A percentile compares a stretch with the other conserved stretches of the same genome.
These are phyloP conservation scores for Rhynchomys soricoides DNA, from an alignment of 2,113 vertebrate genomes.

Conservation along the genomic window DNA sequence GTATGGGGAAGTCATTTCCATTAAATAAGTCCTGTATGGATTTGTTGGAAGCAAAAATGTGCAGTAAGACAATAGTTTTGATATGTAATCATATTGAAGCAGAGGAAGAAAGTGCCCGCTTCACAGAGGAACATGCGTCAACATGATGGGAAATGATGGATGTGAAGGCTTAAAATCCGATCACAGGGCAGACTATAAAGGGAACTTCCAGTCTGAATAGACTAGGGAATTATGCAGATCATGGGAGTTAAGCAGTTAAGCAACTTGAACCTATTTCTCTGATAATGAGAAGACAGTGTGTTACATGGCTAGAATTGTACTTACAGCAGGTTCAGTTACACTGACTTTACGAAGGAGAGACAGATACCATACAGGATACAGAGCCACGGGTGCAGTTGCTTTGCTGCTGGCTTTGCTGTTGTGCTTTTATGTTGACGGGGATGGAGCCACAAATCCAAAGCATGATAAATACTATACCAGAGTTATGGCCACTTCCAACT, in stretches of 20 bases:
- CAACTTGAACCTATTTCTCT: not conserved
- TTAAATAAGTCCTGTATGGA: not conserved
- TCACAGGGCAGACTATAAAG: not conserved
- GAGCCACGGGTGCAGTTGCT: fast-evolving
- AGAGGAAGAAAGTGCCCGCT: not conserved
- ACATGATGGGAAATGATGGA: not conserved
- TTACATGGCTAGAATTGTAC: not conserved
- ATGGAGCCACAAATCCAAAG: not conserved
- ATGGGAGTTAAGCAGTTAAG: too few relatives aligned
- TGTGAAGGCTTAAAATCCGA: not conserved
- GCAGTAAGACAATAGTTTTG: not conserved
- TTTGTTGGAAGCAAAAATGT: not conserved
- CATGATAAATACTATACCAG: not conserved
- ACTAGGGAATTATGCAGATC: not conserved
- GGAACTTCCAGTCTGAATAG: not conserved
- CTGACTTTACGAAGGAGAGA: not conserved
- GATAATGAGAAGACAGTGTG: not conserved
- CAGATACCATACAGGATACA: not conserved
- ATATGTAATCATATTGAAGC: not conserved
- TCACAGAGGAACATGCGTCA: not conserved
- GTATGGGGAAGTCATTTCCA: not conserved
- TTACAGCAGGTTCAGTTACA: not conserved
- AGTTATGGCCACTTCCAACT: not conserved
- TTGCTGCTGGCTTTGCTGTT: not conserved
- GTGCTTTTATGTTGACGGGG: not conserved